Conservation (phyloP, 2,797 vertebrate species). For the Bradypodion pumilum region DNA sequence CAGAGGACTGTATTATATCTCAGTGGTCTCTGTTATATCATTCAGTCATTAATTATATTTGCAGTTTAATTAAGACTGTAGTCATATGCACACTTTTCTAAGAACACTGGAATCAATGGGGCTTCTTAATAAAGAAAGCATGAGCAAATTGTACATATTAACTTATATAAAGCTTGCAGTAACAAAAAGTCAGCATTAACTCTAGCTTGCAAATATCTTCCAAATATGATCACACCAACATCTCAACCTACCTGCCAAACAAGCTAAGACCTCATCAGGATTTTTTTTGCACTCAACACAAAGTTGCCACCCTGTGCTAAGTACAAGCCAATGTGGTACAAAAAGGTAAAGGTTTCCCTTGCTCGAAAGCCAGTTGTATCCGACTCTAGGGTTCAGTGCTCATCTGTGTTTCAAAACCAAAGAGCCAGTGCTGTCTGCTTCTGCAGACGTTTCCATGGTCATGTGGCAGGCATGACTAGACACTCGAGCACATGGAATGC, state of each 20-base stretch:
- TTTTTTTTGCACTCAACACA: neutral
- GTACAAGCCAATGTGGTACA: no score
- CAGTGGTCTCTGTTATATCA: neutral
- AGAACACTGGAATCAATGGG: neutral
- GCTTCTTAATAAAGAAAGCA: neutral
- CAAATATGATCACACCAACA: neutral
- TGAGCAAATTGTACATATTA: neutral
- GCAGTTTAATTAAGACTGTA: no score
- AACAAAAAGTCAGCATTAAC: neutral
- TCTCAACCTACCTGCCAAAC: neutral
- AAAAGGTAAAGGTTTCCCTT: no score
- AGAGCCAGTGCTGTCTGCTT: no score
- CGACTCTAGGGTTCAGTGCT: no score
- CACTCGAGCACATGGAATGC: no score
- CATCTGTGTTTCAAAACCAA: no score
- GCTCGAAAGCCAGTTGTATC: no score
- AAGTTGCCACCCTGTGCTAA: neutral
- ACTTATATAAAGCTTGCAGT: neutral
- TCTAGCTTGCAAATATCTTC: neutral
- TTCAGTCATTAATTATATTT: no score
- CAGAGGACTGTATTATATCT: no score
- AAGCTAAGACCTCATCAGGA: neutral
- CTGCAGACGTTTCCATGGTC: no score
- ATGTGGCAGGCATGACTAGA: no score
- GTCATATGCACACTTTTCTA: neutral